These are phyloP conservation scores for Phasianus colchicus DNA, from an alignment of 2,113 vertebrate genomes.

Conservation along the genomic window DNA sequence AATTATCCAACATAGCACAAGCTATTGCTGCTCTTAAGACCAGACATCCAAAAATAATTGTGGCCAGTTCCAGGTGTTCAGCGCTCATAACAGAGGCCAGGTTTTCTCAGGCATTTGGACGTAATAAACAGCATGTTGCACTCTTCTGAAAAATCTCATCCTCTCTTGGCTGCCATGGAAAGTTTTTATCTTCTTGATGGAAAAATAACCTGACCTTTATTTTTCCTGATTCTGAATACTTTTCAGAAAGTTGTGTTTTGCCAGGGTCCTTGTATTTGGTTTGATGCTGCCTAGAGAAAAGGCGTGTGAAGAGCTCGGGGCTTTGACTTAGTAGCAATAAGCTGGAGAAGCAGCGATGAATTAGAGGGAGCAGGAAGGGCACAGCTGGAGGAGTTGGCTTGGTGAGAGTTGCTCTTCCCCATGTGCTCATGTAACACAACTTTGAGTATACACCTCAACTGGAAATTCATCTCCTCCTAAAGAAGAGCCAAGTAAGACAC, in stretches of 20 bases:
- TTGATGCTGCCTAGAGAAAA: neutral
- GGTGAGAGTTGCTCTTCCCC: neutral
- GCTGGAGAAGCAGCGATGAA: neutral
- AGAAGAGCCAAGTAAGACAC: neutral
- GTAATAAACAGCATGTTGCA: neutral
- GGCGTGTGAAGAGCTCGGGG: neutral
- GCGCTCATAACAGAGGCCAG: neutral
- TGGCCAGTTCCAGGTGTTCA: slow-evolving; percentile 46
- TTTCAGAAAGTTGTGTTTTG: neutral
- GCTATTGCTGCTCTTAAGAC: slow-evolving; percentile 43
- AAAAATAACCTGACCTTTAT: rapidly evolving
- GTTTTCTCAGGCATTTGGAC: neutral
- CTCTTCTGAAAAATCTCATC: neutral
- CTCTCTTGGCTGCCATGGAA: neutral
- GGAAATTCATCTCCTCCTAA: neutral
- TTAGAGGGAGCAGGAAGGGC: neutral
- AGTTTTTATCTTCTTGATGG: neutral
- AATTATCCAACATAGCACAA: slow-evolving; percentile 36
- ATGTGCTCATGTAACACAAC: neutral
- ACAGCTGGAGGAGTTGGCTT: neutral
- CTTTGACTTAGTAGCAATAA: neutral
- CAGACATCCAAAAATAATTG: neutral
- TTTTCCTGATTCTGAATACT: neutral
- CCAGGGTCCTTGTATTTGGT: neutral
- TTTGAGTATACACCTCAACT: neutral